These are phyloP conservation scores for Nasua narica DNA, from an alignment of 2,797 vertebrate species.

Conservation along the genomic window DNA sequence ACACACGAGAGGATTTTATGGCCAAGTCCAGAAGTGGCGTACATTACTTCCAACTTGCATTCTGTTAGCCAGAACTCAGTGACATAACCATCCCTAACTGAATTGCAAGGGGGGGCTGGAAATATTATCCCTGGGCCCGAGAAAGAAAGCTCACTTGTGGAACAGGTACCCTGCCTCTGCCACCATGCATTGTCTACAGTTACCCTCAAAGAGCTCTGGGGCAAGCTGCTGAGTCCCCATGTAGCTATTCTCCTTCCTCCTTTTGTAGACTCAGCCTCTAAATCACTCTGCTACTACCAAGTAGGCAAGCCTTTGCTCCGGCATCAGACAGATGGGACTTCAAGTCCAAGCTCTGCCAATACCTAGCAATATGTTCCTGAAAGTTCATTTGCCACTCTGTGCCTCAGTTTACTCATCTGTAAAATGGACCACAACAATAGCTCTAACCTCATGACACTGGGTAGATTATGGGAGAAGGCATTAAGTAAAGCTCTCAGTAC, in stretches of 20 bases:
- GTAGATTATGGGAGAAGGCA: background rate
- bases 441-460: background rate
- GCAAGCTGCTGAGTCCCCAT: background rate
- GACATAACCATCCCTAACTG: background rate
- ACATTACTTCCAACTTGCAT: background rate
- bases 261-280: background rate
- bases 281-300: background rate
- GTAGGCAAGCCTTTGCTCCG: background rate
- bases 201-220: background rate
- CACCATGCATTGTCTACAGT: background rate
- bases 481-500: background rate
- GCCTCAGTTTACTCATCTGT: slow-evolving; percentile 1
- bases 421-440: background rate
- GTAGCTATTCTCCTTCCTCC: background rate
- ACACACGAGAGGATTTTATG: accelerated
- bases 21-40: background rate
- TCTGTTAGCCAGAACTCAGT: background rate
- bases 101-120: background rate
- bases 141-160: background rate
- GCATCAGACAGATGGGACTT: background rate
- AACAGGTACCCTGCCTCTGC: background rate
- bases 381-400: background rate
- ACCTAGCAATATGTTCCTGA: background rate
- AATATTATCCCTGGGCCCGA: background rate
- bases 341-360: background rate